These are phyloP conservation scores for Stratiomys singularior DNA, from an alignment of 2,888 invertebrate genomes.

Conservation along the genomic window DNA sequence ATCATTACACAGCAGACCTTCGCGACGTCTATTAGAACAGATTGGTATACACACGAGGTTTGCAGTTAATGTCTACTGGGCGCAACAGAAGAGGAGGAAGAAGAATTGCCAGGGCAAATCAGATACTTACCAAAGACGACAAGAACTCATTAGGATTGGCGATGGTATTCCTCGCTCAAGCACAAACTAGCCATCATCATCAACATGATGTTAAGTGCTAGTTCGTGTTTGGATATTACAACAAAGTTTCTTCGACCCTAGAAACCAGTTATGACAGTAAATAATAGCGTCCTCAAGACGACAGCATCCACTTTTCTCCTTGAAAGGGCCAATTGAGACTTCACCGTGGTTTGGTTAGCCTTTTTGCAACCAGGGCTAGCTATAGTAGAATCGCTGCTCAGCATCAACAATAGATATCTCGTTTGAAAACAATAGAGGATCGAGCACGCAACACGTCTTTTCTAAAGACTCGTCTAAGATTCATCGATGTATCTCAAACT, in stretches of 20 bases:
- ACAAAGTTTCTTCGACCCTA: constrained; percentile 33
- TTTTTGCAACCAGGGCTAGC: neutral
- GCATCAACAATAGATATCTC: too few relatives aligned
- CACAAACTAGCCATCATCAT: constrained; percentile 24
- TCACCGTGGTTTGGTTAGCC: neutral
- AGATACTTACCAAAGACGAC: constrained; percentile 31
- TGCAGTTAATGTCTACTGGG: neutral
- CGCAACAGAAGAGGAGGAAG: neutral
- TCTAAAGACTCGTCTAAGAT: too few relatives aligned
- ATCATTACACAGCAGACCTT: constrained; percentile 33
- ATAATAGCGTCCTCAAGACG: constrained; percentile 38
- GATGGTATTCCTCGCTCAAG: constrained; percentile 22
- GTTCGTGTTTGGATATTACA: constrained; percentile 40
- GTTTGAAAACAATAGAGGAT: too few relatives aligned
- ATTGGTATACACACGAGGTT: neutral
- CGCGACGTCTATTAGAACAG: constrained; percentile 16
- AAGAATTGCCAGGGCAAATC: constrained; percentile 2
- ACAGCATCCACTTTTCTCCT: constrained; percentile 27
- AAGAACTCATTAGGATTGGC: constrained; percentile 44
- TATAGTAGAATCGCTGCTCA: neutral
- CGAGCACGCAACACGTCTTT: too few relatives aligned
- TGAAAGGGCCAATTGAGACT: neutral
- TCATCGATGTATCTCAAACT: too few relatives aligned
- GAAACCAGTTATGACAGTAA: constrained; percentile 45
- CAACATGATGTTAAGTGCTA: constrained; percentile 37